These are phyloP conservation scores for Sarcophaga bullata DNA, from an alignment of 1,140 invertebrate genomes.

Conservation along the genomic window DNA sequence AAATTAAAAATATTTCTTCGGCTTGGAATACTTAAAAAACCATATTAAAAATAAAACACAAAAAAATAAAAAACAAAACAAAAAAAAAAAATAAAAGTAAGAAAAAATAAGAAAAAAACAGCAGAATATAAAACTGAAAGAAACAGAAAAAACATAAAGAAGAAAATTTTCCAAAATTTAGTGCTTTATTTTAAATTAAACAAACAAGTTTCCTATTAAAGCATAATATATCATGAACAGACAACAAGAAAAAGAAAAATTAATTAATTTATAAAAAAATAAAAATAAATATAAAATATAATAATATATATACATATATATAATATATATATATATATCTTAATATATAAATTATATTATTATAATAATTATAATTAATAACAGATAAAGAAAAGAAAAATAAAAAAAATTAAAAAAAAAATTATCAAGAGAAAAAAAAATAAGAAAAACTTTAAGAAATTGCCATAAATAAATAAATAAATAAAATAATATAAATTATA, in stretches of 20 bases:
- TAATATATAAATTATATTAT: slow-evolving; percentile 30
- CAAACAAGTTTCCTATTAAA: slow-evolving; percentile 40
- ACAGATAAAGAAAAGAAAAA: background rate
- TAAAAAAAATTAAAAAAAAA: background rate
- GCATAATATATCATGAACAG: slow-evolving; percentile 36
- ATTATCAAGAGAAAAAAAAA: background rate
- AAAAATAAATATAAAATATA: slow-evolving; percentile 28
- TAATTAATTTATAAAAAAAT: too few species aligned
- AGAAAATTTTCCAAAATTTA: slow-evolving; percentile 32
- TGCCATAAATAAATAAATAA: slow-evolving; percentile 13
- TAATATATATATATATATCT: slow-evolving; percentile 12
- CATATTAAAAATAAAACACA: background rate
- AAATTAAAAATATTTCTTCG: slow-evolving; percentile 8
- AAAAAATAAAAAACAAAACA: background rate
- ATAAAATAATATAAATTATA: slow-evolving; percentile 1
- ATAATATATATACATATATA: background rate
- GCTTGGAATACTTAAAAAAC: background rate
- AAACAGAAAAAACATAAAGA: background rate
- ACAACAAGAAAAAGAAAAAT: slow-evolving; percentile 11
- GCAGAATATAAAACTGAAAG: background rate
- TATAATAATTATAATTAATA: slow-evolving; percentile 21
- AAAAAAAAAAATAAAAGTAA: background rate
- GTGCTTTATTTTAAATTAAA: slow-evolving; percentile 42
- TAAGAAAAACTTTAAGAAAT: background rate
- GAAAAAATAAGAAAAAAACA: background rate